These are phyloP conservation scores for Bradypus variegatus DNA, from an alignment of 2,797 vertebrate species.

Conservation along the genomic window DNA sequence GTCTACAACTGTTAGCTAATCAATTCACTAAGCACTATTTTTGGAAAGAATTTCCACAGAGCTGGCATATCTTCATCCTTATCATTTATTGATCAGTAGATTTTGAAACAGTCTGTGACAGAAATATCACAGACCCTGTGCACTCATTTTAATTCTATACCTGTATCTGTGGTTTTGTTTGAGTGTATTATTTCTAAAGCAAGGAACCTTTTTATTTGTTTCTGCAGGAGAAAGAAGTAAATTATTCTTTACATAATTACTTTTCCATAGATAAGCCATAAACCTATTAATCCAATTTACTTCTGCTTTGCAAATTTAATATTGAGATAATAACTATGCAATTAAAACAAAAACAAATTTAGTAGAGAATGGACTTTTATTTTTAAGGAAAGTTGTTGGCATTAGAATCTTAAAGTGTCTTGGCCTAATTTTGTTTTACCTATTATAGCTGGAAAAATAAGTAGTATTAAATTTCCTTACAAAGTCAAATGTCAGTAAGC, in stretches of 20 bases:
- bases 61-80: constrained; percentile 22
- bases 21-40: constrained; percentile 38
- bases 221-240: not conserved
- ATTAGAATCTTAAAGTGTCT: not conserved
- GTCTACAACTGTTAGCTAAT: not conserved
- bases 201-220: not conserved
- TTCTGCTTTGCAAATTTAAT: constrained; percentile 8
- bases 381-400: not conserved
- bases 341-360: not conserved
- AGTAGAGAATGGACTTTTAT: not conserved
- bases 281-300: not conserved
- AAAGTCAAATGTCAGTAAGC: not conserved
- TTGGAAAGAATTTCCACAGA: constrained; percentile 47
- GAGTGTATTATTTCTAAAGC: not conserved
- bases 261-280: not conserved
- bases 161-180: not conserved
- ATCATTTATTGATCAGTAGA: constrained; percentile 55
- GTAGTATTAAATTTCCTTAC: not conserved
- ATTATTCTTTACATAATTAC: not conserved
- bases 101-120: constrained; percentile 67
- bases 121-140: constrained; percentile 62
- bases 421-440: not conserved
- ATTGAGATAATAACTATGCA: not conserved
- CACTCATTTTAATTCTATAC: not conserved
- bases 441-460: not conserved